These are phyloP conservation scores for Andrena praecox DNA, from an alignment of 2,888 invertebrate species.

Conservation along the genomic window DNA sequence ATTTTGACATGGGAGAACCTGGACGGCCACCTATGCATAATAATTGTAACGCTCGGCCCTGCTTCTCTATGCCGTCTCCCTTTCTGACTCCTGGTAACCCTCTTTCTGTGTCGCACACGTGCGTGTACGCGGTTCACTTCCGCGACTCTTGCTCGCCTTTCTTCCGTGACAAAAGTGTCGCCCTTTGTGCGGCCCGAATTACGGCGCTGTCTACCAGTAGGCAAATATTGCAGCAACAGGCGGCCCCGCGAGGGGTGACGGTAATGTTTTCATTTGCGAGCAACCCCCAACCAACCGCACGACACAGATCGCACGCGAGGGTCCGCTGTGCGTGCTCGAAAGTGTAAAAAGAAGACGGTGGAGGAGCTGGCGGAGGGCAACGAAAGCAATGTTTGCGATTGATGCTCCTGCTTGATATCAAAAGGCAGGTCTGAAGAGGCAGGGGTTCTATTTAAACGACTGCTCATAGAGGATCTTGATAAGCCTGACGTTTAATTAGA, in stretches of 20 bases:
- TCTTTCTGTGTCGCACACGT: conserved; percentile 37
- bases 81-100: neutral
- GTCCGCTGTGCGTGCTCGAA: conserved; percentile 8
- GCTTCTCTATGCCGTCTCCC: neutral
- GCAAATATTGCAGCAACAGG: conserved; percentile 83
- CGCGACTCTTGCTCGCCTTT: conserved; percentile 50
- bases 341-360: neutral
- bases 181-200: conserved; percentile 79
- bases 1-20: conserved; percentile 84
- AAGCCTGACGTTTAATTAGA: neutral
- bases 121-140: conserved; percentile 30
- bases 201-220: conserved; percentile 77
- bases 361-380: neutral
- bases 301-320: conserved; percentile 28
- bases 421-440: too few relatives aligned
- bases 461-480: neutral
- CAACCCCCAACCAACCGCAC: conserved; percentile 64
- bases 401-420: neutral
- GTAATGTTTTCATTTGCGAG: conserved; percentile 80
- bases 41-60: conserved; percentile 78
- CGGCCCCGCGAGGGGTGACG: conserved; percentile 69
- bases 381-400: conserved; percentile 17
- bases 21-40: conserved; percentile 76
- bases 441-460: neutral
- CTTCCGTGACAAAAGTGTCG: conserved; percentile 49